Percentiles rank a stretch among this genome's conserved stretches.
These are phyloP conservation scores for Zaprionus capensis DNA, from an alignment of 1,140 invertebrate genomes.

Conservation along the genomic window DNA sequence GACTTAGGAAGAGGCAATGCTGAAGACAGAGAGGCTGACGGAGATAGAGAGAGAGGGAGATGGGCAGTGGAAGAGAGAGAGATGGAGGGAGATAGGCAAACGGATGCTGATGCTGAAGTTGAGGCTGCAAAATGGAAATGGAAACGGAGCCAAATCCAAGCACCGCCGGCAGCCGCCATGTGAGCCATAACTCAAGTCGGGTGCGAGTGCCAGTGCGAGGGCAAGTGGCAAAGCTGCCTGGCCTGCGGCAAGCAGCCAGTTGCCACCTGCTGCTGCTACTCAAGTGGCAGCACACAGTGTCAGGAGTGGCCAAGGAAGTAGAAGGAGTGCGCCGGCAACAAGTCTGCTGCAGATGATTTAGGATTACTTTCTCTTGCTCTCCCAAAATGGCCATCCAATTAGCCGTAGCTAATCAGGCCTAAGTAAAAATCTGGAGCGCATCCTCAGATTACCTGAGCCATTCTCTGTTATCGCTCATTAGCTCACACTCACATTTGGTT, in stretches of 20 bases:
- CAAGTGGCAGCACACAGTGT: not conserved
- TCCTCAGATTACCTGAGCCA: not conserved
- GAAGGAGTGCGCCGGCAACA: not conserved
- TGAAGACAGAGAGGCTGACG: too few relatives aligned
- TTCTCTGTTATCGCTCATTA: constrained; percentile 1
- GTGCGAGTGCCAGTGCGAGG: not conserved
- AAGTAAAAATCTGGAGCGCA: not conserved
- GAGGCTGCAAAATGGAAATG: constrained; percentile 2
- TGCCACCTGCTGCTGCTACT: constrained; percentile 49
- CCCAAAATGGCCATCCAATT: constrained; percentile 36
- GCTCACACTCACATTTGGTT: not conserved
- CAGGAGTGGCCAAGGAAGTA: too few relatives aligned
- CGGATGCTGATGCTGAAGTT: not conserved
- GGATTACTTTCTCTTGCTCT: constrained; percentile 8
- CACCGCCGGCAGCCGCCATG: constrained; percentile 48
- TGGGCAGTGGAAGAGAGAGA: too few relatives aligned
- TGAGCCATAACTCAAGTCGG: constrained; percentile 72
- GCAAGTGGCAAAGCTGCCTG: not conserved
- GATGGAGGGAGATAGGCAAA: not conserved
- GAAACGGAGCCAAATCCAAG: constrained; percentile 20
- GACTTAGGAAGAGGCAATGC: not conserved
- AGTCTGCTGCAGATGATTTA: constrained; percentile 32
- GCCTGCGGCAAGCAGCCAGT: constrained; percentile 43
- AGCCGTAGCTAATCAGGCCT: constrained; percentile 31
- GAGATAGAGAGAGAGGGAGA: too few relatives aligned